These are phyloP conservation scores for Buteo buteo DNA, from an alignment of 2,113 vertebrate genomes.

Conservation along the genomic window DNA sequence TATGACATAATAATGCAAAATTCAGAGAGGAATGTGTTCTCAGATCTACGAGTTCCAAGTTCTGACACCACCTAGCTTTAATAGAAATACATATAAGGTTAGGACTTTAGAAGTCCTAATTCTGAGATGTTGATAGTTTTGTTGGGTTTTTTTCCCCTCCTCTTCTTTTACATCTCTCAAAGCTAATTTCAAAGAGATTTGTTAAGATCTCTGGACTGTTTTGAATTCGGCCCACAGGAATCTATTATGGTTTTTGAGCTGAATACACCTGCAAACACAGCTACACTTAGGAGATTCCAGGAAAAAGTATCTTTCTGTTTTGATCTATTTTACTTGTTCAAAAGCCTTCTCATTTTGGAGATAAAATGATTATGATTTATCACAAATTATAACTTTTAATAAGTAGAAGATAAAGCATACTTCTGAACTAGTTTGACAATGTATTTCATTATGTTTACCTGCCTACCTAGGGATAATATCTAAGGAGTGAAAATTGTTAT, in stretches of 20 bases:
- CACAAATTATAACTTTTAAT: not conserved
- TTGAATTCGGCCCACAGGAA: not conserved
- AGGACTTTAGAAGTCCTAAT: not conserved
- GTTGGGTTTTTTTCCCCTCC: fast-evolving
- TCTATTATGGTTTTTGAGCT: not conserved
- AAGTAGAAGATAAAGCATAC: not conserved
- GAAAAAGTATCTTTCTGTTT: not conserved
- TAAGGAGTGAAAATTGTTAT: not conserved
- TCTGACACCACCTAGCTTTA: not conserved
- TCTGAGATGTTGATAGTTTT: not conserved
- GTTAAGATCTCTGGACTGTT: not conserved
- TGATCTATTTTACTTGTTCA: not conserved
- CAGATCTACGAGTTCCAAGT: not conserved
- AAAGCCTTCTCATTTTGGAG: not conserved
- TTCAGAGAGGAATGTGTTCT: not conserved
- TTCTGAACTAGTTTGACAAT: not conserved
- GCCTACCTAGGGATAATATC: not conserved
- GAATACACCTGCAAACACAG: not conserved
- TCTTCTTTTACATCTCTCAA: not conserved
- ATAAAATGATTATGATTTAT: not conserved
- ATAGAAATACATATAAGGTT: not conserved
- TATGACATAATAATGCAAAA: not conserved
- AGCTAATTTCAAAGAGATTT: not conserved
- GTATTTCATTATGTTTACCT: not conserved
- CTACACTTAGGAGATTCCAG: not conserved